Percentiles rank a stretch among this genome's conserved stretches.
phyloP scores from a whole-genome alignment of 2,888 invertebrate genomes.

The Leucophora obtusa region DNA sequence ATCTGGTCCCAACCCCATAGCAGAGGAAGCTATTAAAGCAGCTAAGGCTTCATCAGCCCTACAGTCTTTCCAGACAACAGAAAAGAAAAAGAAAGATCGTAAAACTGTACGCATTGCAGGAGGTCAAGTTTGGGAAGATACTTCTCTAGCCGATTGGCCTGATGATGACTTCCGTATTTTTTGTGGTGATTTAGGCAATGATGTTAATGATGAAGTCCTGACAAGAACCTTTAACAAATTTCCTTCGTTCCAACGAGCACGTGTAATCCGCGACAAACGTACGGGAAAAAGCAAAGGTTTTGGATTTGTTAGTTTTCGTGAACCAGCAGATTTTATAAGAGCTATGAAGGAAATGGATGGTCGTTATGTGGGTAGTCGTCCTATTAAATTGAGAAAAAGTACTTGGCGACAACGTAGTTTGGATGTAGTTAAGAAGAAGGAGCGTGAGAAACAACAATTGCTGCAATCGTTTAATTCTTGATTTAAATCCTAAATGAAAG shows the following conservation, averaged over 20 bases:
- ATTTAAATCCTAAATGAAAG: neutral
- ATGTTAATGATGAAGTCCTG: slow-evolving; percentile 98
- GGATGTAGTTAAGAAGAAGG: slow-evolving; percentile 96
- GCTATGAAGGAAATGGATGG: slow-evolving; percentile 99
- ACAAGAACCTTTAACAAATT: slow-evolving; percentile 96
- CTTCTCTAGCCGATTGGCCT: slow-evolving; percentile 96
- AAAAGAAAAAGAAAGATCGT: slow-evolving; percentile 78
- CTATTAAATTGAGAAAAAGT: slow-evolving; percentile 98
- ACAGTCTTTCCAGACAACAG: slow-evolving; percentile 81
- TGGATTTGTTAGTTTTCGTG: slow-evolving; percentile 98
- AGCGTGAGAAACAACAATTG: slow-evolving; percentile 94
- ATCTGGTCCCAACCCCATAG: slow-evolving; percentile 82
- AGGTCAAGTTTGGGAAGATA: slow-evolving; percentile 97
- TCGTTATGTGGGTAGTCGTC: slow-evolving; percentile 98
- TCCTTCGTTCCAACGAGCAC: slow-evolving; percentile 94
- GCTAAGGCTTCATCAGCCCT: slow-evolving; percentile 81
- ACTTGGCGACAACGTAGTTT: slow-evolving; percentile 96
- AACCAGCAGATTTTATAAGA: slow-evolving; percentile 97
- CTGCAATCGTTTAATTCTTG: slow-evolving; percentile 79
- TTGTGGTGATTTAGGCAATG: slow-evolving; percentile 99
- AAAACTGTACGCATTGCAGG: slow-evolving; percentile 92
- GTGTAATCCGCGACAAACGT: slow-evolving; percentile 96
- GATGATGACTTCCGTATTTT: slow-evolving; percentile 99
- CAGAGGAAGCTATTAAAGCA: slow-evolving; percentile 83
- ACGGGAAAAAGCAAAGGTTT: slow-evolving; percentile 99